Evolutionary conservation across 2,113 vertebrate species (phyloP).

Genomic region (Zosterops japonicus): DNA sequence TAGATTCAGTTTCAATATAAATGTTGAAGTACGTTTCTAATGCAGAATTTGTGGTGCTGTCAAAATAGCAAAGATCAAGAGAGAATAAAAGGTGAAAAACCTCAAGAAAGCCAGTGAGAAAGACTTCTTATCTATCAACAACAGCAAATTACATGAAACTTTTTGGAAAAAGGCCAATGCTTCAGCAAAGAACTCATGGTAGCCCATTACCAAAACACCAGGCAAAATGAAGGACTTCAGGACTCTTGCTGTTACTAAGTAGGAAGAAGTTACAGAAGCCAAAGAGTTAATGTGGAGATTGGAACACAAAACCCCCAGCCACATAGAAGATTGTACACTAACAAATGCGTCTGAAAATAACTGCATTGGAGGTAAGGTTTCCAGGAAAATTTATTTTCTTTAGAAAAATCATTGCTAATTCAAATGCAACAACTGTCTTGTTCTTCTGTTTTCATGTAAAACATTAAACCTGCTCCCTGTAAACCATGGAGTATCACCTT

Average conservation of each 20-base stretch:
- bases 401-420: background rate
- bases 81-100: background rate
- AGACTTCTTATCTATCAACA: background rate
- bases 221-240: background rate
- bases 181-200: background rate
- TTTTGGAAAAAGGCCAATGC: background rate
- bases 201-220: background rate
- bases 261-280: background rate
- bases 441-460: background rate
- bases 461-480: background rate
- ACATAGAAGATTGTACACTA: fast-evolving
- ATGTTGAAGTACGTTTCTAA: background rate
- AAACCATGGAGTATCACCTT: background rate
- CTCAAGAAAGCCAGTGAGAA: background rate
- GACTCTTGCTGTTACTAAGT: background rate
- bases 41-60: background rate
- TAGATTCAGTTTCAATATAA: background rate
- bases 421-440: background rate
- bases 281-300: background rate
- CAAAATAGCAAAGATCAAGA: background rate
- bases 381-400: background rate
- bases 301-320: background rate
- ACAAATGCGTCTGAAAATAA: background rate
- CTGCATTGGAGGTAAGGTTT: background rate
- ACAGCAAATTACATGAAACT: background rate